Evolutionary conservation across 2,888 invertebrate genomes (phyloP), one percentile per base, ranked within the genome.

Genomic region (Drosophila atroscutellata): DNA sequence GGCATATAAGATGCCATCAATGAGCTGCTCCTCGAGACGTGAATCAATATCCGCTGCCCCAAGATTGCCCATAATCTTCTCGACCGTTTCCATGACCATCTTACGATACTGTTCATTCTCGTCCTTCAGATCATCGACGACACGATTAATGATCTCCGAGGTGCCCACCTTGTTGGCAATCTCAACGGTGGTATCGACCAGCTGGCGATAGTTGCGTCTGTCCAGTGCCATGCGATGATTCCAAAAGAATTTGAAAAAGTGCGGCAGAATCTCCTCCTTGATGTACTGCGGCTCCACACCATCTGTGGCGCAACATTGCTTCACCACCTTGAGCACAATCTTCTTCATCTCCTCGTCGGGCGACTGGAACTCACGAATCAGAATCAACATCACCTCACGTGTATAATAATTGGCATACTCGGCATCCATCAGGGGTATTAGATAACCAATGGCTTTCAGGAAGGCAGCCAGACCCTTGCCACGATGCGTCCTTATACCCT

Each of bases 331-430:
- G 77, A 99, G 94, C 0, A 99, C 99, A 94, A 99, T 99, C 93
- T 99, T 99, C 93, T 99, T 99, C 99, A 99, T 99, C 95, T 99
- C 99, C 93, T 99, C 99, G 93, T 99, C 99, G 0, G 99, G 99
- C 66, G 99, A 99, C 94, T 99, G 99, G 93, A 99, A 99, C 94
- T 99, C 99, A 93, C 99, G 95, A 89, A 99, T 99, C 32, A 99
- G 94, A 93, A 99, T 99, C 93, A 98, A 94, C 93, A 93, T 93
- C 54, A 93, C 99, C 96, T 99, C 99, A 85, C 99, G 95, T 1
- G 99, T 99, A 92, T 99, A 99, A 93, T 99, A 99, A 93, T 99
- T 99, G 0, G 99, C 99, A 91, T 99, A 99, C 93, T 99, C 99
- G 65, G 99, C 99, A 91, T 99, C 99, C 99, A 99, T 99, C 74